Percentiles rank a stretch among this genome's conserved stretches.
These are phyloP conservation scores for Amiota minor DNA, from an alignment of 2,888 invertebrate species.

Conservation along the genomic window DNA sequence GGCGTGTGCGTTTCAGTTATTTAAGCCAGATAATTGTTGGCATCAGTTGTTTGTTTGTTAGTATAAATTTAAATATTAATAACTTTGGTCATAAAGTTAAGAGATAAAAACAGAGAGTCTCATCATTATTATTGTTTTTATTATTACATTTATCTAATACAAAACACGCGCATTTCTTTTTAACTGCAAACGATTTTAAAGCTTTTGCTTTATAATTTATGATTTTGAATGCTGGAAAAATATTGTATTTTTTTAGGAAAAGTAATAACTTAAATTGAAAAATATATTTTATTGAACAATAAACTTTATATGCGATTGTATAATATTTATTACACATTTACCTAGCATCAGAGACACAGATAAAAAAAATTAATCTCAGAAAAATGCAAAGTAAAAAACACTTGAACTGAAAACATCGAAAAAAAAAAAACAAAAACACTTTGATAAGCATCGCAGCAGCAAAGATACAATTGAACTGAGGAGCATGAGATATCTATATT, in stretches of 20 bases:
- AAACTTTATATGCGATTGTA: background rate
- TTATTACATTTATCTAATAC: slow-evolving; percentile 15
- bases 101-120: background rate
- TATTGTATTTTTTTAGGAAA: slow-evolving; percentile 46
- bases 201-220: slow-evolving; percentile 35
- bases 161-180: background rate
- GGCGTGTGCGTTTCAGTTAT: no score
- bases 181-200: slow-evolving; percentile 29
- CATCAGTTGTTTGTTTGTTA: slow-evolving; percentile 14
- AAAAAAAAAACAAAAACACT: slow-evolving; percentile 3
- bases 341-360: background rate
- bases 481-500: slow-evolving; percentile 3
- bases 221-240: slow-evolving; percentile 50
- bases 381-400: background rate
- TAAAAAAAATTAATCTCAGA: background rate
- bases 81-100: no score
- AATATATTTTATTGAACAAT: slow-evolving; percentile 26
- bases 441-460: slow-evolving; percentile 2
- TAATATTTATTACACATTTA: background rate
- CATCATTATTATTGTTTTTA: slow-evolving; percentile 34
- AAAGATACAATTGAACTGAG: slow-evolving; percentile 7
- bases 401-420: background rate
- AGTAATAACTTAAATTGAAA: slow-evolving; percentile 36
- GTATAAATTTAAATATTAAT: slow-evolving; percentile 27
- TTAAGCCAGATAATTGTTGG: background rate